Evolutionary conservation across 2,113 vertebrate genomes (phyloP).

Genomic region (Stercorarius parasiticus): DNA sequence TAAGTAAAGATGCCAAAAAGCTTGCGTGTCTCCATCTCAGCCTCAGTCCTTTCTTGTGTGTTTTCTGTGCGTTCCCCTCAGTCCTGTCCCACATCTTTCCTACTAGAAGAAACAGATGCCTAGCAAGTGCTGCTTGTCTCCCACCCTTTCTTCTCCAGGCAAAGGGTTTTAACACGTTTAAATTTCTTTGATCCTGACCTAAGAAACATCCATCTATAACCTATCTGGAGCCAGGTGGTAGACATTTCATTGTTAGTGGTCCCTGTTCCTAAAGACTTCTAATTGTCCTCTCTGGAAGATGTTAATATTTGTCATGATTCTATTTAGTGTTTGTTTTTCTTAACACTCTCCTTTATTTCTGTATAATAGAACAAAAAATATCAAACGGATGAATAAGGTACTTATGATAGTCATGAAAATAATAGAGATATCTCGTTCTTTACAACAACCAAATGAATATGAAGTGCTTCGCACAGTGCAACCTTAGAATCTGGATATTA

Average conservation of each 20-base stretch:
- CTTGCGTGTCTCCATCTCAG: neutral
- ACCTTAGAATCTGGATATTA: constrained; percentile 73
- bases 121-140: neutral
- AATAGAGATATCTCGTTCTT: neutral
- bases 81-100: neutral
- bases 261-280: neutral
- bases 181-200: neutral
- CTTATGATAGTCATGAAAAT: neutral
- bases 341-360: neutral
- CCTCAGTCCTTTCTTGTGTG: neutral
- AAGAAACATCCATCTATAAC: neutral
- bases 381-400: neutral
- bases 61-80: neutral
- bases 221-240: neutral
- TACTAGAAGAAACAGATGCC: neutral
- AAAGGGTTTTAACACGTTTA: neutral
- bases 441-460: constrained; percentile 64
- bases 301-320: neutral
- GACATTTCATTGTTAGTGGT: neutral
- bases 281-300: neutral
- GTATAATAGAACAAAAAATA: neutral
- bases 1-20: neutral
- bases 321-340: neutral
- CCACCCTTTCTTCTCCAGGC: neutral
- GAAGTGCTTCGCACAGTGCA: constrained; percentile 59